Evolutionary conservation across 2,888 invertebrate species (phyloP).

Genomic region (Portevinia maculata): DNA sequence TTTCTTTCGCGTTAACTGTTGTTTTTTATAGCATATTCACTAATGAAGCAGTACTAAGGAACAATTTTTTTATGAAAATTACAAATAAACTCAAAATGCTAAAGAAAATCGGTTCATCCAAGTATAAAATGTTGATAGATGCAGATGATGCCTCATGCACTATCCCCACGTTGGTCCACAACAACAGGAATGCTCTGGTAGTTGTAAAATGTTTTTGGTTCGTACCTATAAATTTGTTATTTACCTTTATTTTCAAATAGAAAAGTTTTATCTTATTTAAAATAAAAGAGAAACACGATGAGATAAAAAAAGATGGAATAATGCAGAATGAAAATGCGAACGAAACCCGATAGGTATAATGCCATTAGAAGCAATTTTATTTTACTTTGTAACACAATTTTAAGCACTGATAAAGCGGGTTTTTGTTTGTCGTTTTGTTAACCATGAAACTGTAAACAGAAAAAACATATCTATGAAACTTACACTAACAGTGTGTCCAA

Average conservation of each 20-base stretch:
- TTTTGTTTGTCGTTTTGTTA: conserved; percentile 9
- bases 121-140: conserved; percentile 24
- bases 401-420: conserved; percentile 52
- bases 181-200: conserved; percentile 39
- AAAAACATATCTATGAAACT: conserved; percentile 4
- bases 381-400: conserved; percentile 23
- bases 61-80: conserved; percentile 13
- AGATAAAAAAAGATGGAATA: conserved; percentile 22
- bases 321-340: conserved; percentile 47
- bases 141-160: conserved; percentile 42
- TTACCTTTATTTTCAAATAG: conserved; percentile 7
- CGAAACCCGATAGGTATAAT: conserved; percentile 29
- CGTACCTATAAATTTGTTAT: conserved; percentile 15
- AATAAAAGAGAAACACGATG: conserved; percentile 27
- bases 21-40: conserved; percentile 15
- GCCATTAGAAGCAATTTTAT: conserved; percentile 32
- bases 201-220: conserved; percentile 40
- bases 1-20: conserved; percentile 10
- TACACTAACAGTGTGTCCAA: conserved; percentile 42
- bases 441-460: conserved; percentile 22
- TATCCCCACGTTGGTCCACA: conserved; percentile 52
- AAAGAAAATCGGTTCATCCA: conserved; percentile 35
- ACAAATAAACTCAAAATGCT: conserved; percentile 38
- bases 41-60: conserved; percentile 50
- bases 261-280: conserved; percentile 15